A percentile compares a stretch with the other conserved stretches of the same genome.
phyloP scores from a whole-genome alignment of 1,140 invertebrate genomes.

The Drosophila willistoni region DNA sequence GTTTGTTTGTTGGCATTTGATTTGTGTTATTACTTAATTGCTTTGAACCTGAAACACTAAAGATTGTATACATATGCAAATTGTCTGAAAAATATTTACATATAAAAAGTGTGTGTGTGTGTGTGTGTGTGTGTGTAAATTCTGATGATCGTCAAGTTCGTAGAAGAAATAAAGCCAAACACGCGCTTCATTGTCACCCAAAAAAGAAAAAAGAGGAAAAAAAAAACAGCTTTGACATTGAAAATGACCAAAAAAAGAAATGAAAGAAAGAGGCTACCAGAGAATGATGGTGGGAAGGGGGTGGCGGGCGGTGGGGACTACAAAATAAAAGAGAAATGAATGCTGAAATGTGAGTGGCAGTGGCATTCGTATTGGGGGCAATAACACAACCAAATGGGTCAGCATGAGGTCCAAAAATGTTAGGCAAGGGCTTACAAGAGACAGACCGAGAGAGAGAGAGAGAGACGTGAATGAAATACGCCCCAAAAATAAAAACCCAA shows the following conservation, averaged over 20 bases:
- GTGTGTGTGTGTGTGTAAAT: slow-evolving; percentile 61
- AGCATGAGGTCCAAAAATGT: slow-evolving; percentile 47
- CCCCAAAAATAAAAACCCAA: slow-evolving; percentile 4
- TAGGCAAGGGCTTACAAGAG: slow-evolving; percentile 62
- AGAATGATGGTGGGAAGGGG: slow-evolving; percentile 24
- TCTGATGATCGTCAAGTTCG: slow-evolving; percentile 40
- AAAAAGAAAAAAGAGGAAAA: slow-evolving; percentile 23
- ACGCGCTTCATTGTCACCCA: slow-evolving; percentile 74
- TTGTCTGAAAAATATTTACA: not conserved
- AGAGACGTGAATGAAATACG: slow-evolving; percentile 68
- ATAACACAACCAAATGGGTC: slow-evolving; percentile 65
- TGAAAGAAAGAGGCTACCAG: slow-evolving; percentile 26
- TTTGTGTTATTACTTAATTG: slow-evolving; percentile 80
- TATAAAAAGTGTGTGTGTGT: slow-evolving; percentile 55
- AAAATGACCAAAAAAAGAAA: slow-evolving; percentile 52
- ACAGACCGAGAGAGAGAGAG: slow-evolving; percentile 48
- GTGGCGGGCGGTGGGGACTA: not conserved
- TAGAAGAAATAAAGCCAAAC: slow-evolving; percentile 51
- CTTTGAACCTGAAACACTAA: slow-evolving; percentile 71
- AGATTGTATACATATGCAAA: not conserved
- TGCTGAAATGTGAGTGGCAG: slow-evolving; percentile 65
- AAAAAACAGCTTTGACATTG: slow-evolving; percentile 58
- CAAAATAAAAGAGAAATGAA: not conserved
- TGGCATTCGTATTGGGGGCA: slow-evolving; percentile 43
- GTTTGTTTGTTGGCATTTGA: slow-evolving; percentile 53